A percentile compares a stretch with the other conserved stretches of the same genome.
These are phyloP conservation scores for Drosophila cracens DNA, from an alignment of 2,888 invertebrate species.

Conservation along the genomic window DNA sequence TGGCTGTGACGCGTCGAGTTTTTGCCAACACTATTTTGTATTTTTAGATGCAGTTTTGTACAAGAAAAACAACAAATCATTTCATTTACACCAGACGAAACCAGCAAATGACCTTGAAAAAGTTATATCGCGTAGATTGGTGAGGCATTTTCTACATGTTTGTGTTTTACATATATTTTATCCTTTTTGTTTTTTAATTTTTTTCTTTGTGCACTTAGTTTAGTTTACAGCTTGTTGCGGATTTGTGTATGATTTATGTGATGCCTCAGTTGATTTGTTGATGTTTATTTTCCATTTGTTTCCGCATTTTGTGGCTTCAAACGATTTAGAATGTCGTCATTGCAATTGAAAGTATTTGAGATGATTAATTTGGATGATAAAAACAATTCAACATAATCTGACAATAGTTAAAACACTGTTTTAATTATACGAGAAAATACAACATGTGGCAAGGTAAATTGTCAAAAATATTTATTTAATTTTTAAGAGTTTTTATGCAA, in stretches of 20 bases:
- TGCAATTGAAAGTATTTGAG: constrained; percentile 1
- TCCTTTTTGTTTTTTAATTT: constrained; percentile 1
- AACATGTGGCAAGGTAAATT: background rate
- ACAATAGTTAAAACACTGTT: background rate
- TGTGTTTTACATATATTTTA: constrained; percentile 35
- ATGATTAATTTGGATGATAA: constrained; percentile 4
- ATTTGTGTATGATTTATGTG: constrained; percentile 53
- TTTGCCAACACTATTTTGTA: constrained; percentile 39
- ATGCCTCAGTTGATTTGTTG: constrained; percentile 28
- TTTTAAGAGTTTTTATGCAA: background rate
- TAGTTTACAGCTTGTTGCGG: constrained; percentile 52
- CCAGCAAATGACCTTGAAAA: constrained; percentile 65
- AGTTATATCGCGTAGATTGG: constrained; percentile 38
- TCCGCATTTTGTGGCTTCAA: constrained; percentile 20
- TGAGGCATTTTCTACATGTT: constrained; percentile 28
- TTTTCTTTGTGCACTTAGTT: constrained; percentile 54
- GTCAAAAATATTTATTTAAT: background rate
- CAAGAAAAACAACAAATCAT: constrained; percentile 62
- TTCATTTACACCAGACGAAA: constrained; percentile 52
- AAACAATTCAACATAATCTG: background rate
- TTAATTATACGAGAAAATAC: background rate
- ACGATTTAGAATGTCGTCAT: constrained; percentile 23
- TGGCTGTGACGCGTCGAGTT: constrained; percentile 22
- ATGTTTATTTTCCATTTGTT: constrained; percentile 43
- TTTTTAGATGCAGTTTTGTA: constrained; percentile 56